These are phyloP conservation scores for Podiceps cristatus DNA, from an alignment of 2,113 vertebrate genomes.

Conservation along the genomic window DNA sequence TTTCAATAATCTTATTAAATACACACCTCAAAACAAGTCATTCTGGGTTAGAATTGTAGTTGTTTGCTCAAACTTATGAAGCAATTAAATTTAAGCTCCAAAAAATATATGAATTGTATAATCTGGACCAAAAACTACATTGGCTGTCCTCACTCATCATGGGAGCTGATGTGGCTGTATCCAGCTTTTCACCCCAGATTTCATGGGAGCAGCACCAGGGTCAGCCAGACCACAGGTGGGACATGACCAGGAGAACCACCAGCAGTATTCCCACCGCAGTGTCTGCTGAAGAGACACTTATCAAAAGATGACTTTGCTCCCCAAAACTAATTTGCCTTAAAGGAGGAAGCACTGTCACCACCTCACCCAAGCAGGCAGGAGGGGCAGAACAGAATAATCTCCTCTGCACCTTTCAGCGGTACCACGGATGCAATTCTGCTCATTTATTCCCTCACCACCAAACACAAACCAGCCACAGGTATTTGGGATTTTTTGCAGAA, in stretches of 20 bases:
- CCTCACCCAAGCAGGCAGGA: background rate
- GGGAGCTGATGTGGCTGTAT: background rate
- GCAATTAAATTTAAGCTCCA: background rate
- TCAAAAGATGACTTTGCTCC: accelerated
- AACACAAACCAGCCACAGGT: background rate
- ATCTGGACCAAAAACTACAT: background rate
- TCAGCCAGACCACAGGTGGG: background rate
- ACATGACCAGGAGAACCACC: background rate
- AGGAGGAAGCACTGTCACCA: background rate
- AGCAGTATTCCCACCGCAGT: background rate
- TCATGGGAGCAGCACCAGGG: background rate
- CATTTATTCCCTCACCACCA: background rate
- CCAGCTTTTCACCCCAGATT: background rate
- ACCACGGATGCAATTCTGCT: background rate
- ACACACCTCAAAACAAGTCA: background rate
- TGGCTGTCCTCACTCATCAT: accelerated
- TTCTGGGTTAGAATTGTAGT: background rate
- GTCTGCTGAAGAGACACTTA: background rate
- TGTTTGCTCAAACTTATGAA: background rate
- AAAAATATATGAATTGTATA: background rate
- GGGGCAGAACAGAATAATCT: background rate
- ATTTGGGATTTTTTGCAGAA: background rate
- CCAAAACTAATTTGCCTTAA: background rate
- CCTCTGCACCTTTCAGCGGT: background rate
- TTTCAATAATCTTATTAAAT: background rate